Evolutionary conservation across 2,888 invertebrate genomes (phyloP), one percentile per base, ranked within the genome.

Genomic region (Agonopterix alstromeriana): DNA sequence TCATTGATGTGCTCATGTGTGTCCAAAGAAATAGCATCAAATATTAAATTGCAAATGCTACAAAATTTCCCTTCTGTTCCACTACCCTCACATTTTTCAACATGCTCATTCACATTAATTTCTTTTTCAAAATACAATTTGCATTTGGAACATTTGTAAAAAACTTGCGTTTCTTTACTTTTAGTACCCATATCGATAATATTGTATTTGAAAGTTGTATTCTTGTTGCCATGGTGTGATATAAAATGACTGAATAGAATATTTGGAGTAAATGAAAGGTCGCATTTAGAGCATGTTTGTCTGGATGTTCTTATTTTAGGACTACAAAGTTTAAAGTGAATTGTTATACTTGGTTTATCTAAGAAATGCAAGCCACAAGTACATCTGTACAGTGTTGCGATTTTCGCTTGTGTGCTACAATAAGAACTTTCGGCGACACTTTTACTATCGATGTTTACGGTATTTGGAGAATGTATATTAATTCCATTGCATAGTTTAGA

Each of bases 281-380:
- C 63, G 53, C 83, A 83, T 61, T 79, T 81, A n/a, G 76, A 65
- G 56, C 83, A 83, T 54, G 51, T 66, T 60, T 81, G 79, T 53
- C 64, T 73, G 10, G 63, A 54, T 49, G 60, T 55, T 60, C 67
- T 72, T 41, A 53, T 48, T 48, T 61, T 74, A 17, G 64, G 46
- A 45, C 53, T 58, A 56, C 79, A 78, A 35, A 52, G 60, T 36
- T 57, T 59, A 8, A 54, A 50, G 63, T 82, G 82, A 36, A 60
- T 61, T 4, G 52, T 52, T 44, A 68, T 63, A 54, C 63, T 67
- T n/a, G 43, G 12, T 54, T 67, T 56, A 36, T 73, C 66, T 46
- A 79, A 51, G 59, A 74, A 83, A 61, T 81, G 70, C 48, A 82
- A 63, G 3, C 74, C 81, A 62, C 82, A 84, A 3, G 48, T 46